Percentiles rank a stretch among this genome's conserved stretches.
phyloP scores from a whole-genome alignment of 92 coral and sea anemone genomes.

The Umimayanthus kanabou region DNA sequence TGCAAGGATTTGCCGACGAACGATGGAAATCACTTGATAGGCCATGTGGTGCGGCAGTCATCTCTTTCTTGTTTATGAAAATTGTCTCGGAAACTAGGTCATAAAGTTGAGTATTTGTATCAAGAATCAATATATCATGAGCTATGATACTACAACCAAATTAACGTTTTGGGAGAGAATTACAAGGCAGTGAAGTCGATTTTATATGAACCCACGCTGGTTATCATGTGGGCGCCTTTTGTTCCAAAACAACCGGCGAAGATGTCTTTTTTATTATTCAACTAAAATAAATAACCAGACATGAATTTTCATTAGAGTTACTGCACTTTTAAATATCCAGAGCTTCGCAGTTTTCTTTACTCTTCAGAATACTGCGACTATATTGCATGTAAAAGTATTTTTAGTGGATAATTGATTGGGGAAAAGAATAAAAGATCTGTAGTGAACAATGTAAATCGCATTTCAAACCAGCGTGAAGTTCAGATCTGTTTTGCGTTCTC shows the following conservation, averaged over 20 bases:
- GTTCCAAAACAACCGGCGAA: constrained; percentile 22
- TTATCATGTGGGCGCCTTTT: constrained; percentile 29
- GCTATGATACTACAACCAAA: background rate
- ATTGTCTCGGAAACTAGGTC: background rate
- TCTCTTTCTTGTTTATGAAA: background rate
- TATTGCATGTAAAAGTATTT: background rate
- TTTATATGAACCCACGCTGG: constrained; percentile 21
- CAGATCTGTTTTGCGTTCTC: background rate
- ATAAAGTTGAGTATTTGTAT: background rate
- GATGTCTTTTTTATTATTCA: background rate
- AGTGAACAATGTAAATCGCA: background rate
- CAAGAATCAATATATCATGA: background rate
- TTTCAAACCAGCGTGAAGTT: background rate
- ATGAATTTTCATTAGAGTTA: background rate
- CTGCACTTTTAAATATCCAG: background rate
- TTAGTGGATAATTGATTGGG: background rate
- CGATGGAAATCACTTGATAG: background rate
- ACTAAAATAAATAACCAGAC: constrained; percentile 1
- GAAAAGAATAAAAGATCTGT: background rate
- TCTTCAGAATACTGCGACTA: background rate
- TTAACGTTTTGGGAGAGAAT: background rate
- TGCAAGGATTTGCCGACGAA: background rate
- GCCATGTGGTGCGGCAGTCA: background rate
- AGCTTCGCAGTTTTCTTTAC: background rate
- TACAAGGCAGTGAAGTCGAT: background rate